Conservation (phyloP, 2,797 vertebrate genomes). For the Pygocentrus nattereri region DNA sequence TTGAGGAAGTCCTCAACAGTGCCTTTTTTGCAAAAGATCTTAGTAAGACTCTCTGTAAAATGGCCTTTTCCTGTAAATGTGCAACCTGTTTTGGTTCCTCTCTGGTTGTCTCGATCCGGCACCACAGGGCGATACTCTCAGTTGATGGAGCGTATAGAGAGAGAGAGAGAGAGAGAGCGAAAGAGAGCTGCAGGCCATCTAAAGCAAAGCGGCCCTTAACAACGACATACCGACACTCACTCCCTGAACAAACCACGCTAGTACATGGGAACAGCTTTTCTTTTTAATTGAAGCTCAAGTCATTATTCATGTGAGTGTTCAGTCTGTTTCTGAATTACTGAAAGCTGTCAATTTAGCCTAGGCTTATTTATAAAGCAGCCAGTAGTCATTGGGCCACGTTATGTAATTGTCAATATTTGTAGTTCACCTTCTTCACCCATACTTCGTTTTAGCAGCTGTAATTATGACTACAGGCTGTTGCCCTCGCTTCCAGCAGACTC, state of each 20-base stretch:
- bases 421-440: background rate
- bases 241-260: too few species aligned
- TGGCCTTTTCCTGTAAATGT: slow-evolving; percentile 58
- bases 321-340: background rate
- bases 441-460: slow-evolving; percentile 1
- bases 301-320: background rate
- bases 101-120: slow-evolving; percentile 30
- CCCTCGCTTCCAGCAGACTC: background rate
- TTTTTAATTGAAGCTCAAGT: background rate
- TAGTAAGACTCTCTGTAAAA: slow-evolving; percentile 24
- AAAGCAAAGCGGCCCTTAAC: slow-evolving; percentile 40
- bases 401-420: background rate
- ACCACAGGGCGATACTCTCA: slow-evolving; percentile 40
- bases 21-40: slow-evolving; percentile 20
- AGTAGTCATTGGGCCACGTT: background rate
- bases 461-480: slow-evolving; percentile 10
- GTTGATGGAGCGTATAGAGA: slow-evolving; percentile 48
- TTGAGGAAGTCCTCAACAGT: background rate
- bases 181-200: slow-evolving; percentile 35
- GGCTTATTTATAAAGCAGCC: background rate
- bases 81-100: slow-evolving; percentile 59
- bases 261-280: too few species aligned
- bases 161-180: slow-evolving; percentile 26
- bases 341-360: background rate
- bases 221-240: background rate